Evolutionary conservation across 2,113 vertebrate genomes (phyloP).

Genomic region (Brienomyrus longianalis): DNA sequence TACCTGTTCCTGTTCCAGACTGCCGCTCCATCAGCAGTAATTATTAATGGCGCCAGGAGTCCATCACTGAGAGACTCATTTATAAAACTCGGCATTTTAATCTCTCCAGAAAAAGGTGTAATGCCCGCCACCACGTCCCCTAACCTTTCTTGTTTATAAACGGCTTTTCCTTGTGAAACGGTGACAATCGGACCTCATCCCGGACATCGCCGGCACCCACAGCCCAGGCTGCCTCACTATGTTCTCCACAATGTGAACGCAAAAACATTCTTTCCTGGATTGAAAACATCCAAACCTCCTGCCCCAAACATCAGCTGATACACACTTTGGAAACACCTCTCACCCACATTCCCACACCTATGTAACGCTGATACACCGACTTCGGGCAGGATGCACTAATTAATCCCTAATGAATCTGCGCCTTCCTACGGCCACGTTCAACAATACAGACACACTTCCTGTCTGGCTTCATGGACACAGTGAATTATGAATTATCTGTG

Average conservation of each 20-base stretch:
- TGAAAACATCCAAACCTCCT: neutral
- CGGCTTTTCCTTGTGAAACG: slow-evolving; percentile 27
- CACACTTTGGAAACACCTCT: neutral
- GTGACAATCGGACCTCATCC: slow-evolving; percentile 2
- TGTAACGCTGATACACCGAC: neutral
- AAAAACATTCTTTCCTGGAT: neutral
- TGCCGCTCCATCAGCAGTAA: slow-evolving; percentile 18
- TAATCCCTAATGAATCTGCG: slow-evolving; percentile 19
- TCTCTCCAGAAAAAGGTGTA: slow-evolving; percentile 31
- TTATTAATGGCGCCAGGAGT: slow-evolving; percentile 37
- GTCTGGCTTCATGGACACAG: neutral
- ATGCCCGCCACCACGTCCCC: slow-evolving; percentile 22
- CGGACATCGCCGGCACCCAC: too few species aligned
- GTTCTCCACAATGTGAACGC: neutral
- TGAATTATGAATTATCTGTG: neutral
- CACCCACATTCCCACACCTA: neutral
- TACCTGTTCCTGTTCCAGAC: neutral
- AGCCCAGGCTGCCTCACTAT: too few species aligned
- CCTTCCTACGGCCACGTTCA: neutral
- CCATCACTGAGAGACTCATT: slow-evolving; percentile 29
- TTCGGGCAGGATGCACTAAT: slow-evolving; percentile 18
- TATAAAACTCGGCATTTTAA: slow-evolving; percentile 42
- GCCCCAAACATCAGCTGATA: neutral
- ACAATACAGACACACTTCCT: neutral
- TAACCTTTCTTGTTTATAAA: slow-evolving; percentile 18